Evolutionary conservation across 2,113 vertebrate species (phyloP).

Genomic region (Heptranchias perlo): DNA sequence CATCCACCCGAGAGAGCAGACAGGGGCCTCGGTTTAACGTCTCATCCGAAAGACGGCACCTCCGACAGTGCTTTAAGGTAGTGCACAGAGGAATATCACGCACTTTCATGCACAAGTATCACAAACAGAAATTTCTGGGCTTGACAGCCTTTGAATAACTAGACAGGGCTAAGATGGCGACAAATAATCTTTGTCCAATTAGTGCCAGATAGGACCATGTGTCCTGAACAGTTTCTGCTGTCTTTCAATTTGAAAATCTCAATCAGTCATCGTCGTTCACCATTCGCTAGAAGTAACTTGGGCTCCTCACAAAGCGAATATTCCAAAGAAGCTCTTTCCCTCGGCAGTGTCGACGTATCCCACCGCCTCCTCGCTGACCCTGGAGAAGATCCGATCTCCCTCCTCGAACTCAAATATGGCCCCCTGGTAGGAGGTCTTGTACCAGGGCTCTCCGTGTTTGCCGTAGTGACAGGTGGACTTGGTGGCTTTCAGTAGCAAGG

Average conservation of each 20-base stretch:
- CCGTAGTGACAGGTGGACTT: slow-evolving; percentile 49
- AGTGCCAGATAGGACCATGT: not conserved
- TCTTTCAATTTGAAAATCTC: not conserved
- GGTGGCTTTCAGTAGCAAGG: slow-evolving; percentile 49
- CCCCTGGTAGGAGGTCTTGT: slow-evolving; percentile 54
- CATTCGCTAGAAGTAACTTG: not conserved
- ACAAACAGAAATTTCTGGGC: not conserved
- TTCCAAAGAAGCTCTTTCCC: slow-evolving; percentile 55
- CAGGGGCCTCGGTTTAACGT: no score
- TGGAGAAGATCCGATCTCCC: slow-evolving; percentile 46
- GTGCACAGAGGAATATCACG: not conserved
- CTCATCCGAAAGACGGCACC: no score
- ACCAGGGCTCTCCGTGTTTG: slow-evolving; percentile 45
- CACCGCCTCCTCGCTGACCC: slow-evolving; percentile 39
- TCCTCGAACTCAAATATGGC: slow-evolving; percentile 52
- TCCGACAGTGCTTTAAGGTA: not conserved
- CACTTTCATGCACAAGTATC: not conserved
- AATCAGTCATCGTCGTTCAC: not conserved
- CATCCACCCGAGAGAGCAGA: no score
- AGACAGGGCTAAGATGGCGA: no score
- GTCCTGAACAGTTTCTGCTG: not conserved
- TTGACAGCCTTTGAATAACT: not conserved
- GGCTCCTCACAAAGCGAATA: slow-evolving; percentile 48
- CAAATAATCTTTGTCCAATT: not conserved
- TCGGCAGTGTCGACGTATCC: slow-evolving; percentile 26